phyloP scores from a whole-genome alignment of 2,888 invertebrate species.

The Trichogramma dendrolimi region DNA sequence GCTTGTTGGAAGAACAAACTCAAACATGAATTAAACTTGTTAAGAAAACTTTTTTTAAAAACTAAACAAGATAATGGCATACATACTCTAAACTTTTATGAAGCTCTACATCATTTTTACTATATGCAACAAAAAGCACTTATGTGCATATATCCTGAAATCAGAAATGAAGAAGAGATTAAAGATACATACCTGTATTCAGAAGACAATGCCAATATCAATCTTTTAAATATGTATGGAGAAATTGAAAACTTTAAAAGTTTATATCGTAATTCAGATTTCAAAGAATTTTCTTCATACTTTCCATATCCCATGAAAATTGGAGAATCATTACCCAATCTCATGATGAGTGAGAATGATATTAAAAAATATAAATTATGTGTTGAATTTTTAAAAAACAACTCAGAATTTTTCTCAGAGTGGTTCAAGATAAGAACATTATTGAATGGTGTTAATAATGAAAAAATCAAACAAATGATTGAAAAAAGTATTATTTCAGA shows the following conservation, averaged over 20 bases:
- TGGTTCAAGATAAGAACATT: slow-evolving; percentile 28
- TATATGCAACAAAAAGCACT: slow-evolving; percentile 42
- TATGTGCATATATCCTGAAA: slow-evolving; percentile 41
- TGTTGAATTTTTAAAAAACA: slow-evolving; percentile 34
- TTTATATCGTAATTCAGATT: slow-evolving; percentile 25
- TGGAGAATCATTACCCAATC: slow-evolving; percentile 36
- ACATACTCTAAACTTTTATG: slow-evolving; percentile 33
- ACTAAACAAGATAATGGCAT: slow-evolving; percentile 27
- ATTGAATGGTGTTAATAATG: slow-evolving; percentile 25
- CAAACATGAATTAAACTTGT: slow-evolving; percentile 37
- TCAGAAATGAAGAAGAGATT: slow-evolving; percentile 41
- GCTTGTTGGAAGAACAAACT: slow-evolving; percentile 40
- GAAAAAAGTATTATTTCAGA: slow-evolving; percentile 21
- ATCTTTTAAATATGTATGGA: slow-evolving; percentile 38
- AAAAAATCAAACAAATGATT: slow-evolving; percentile 24
- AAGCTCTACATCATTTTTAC: slow-evolving; percentile 35
- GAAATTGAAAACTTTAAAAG: slow-evolving; percentile 44
- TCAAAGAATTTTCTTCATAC: slow-evolving; percentile 31
- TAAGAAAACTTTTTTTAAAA: slow-evolving; percentile 28
- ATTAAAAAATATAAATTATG: slow-evolving; percentile 36
- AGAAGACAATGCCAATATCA: slow-evolving; percentile 24
- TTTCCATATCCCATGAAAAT: slow-evolving; percentile 40
- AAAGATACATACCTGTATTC: slow-evolving; percentile 38
- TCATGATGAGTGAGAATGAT: slow-evolving; percentile 38
- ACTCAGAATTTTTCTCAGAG: slow-evolving; percentile 22